phyloP scores from a whole-genome alignment of 2,888 invertebrate species.

The Nematopogon swammerdamellus region DNA sequence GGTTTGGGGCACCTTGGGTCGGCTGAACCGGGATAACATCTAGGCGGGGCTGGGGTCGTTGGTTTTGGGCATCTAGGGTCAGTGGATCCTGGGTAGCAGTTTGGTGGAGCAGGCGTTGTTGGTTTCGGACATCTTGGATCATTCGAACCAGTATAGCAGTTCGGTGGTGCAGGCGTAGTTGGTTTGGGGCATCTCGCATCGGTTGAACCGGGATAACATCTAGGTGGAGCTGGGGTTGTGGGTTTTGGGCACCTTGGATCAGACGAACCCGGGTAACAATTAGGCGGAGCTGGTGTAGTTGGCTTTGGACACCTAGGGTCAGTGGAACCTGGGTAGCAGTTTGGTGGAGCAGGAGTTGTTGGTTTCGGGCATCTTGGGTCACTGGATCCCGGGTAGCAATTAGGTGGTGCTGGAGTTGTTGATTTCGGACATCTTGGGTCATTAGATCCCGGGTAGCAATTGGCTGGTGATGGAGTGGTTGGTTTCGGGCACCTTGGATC shows the following conservation, averaged over 20 bases:
- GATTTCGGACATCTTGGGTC: conserved; percentile 17
- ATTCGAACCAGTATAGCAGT: conserved; percentile 21
- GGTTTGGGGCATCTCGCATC: conserved; percentile 18
- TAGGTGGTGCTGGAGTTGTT: conserved; percentile 10
- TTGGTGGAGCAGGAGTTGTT: conserved; percentile 8
- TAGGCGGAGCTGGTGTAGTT: conserved; percentile 14
- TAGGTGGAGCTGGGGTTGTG: conserved; percentile 11
- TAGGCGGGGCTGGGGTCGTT: conserved; percentile 14
- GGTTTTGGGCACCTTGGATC: conserved; percentile 19
- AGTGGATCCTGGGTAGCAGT: conserved; percentile 20
- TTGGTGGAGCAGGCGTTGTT: conserved; percentile 14
- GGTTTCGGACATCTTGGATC: conserved; percentile 27
- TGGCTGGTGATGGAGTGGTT: conserved; percentile 14
- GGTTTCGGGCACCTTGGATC: conserved; percentile 16
- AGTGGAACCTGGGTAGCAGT: conserved; percentile 17
- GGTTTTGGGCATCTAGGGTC: conserved; percentile 18
- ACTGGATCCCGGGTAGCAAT: conserved; percentile 22
- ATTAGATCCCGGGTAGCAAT: conserved; percentile 9
- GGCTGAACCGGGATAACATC: conserved; percentile 39
- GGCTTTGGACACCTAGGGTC: conserved; percentile 14
- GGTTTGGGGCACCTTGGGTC: conserved; percentile 20
- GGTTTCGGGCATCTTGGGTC: conserved; percentile 18
- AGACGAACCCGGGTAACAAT: conserved; percentile 22
- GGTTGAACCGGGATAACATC: conserved; percentile 19
- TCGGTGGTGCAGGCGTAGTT: conserved; percentile 13